Conservation (phyloP, 2,113 vertebrate genomes). For the Otis tarda region DNA sequence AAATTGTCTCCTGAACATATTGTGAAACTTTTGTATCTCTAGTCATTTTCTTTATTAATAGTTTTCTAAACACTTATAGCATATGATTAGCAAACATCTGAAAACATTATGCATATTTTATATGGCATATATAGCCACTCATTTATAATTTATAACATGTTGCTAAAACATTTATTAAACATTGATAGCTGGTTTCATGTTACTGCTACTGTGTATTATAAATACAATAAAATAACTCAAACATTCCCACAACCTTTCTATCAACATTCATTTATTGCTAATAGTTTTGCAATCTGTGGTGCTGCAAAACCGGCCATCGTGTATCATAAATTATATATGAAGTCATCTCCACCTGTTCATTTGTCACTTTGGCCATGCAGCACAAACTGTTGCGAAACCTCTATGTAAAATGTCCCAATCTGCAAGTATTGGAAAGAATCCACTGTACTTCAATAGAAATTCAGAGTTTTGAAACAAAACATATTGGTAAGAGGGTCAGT, state of each 20-base stretch:
- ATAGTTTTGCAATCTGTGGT: slow-evolving; percentile 32
- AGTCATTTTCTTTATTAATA: slow-evolving; percentile 35
- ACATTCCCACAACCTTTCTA: slow-evolving; percentile 17
- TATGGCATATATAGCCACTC: slow-evolving; percentile 4
- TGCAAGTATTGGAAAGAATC: background rate
- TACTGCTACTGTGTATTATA: slow-evolving; percentile 15
- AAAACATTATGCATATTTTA: slow-evolving; percentile 63
- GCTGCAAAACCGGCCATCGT: background rate
- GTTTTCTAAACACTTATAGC: slow-evolving; percentile 38
- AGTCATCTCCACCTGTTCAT: background rate
- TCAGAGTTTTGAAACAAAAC: background rate
- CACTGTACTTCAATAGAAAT: background rate
- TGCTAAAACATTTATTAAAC: slow-evolving; percentile 61
- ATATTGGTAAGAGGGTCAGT: background rate
- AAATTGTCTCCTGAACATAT: slow-evolving; percentile 10
- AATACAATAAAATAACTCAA: slow-evolving; percentile 50
- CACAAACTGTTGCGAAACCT: background rate
- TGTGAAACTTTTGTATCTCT: slow-evolving; percentile 3
- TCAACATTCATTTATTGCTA: slow-evolving; percentile 25
- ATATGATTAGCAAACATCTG: slow-evolving; percentile 20
- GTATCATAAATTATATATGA: slow-evolving; percentile 7
- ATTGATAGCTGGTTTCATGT: slow-evolving; percentile 49
- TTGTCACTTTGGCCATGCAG: background rate
- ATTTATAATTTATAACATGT: slow-evolving; percentile 61
- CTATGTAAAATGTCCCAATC: background rate